A percentile compares a stretch with the other conserved stretches of the same genome.
These are phyloP conservation scores for Callimorpha dominula DNA, from an alignment of 2,888 invertebrate species.

Conservation along the genomic window DNA sequence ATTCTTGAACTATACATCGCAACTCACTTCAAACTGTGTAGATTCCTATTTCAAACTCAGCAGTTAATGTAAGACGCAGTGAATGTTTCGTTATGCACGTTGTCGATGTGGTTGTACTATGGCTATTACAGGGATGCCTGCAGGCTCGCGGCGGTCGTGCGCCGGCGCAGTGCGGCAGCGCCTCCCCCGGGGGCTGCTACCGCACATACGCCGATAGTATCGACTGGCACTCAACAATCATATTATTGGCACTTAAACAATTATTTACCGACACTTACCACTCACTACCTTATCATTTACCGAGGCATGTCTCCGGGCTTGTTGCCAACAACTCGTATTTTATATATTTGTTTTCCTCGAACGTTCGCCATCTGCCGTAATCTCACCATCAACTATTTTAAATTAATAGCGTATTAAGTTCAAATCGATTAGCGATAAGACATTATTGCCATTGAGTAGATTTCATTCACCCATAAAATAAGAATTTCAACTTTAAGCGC, in stretches of 20 bases:
- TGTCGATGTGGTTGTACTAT: slow-evolving; percentile 34
- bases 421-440: slow-evolving; percentile 49
- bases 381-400: slow-evolving; percentile 31
- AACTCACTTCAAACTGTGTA: slow-evolving; percentile 21
- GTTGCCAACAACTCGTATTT: slow-evolving; percentile 8
- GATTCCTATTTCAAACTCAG: not conserved
- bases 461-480: slow-evolving; percentile 50
- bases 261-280: slow-evolving; percentile 45
- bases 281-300: slow-evolving; percentile 9
- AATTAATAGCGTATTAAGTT: slow-evolving; percentile 47
- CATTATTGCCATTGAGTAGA: slow-evolving; percentile 37
- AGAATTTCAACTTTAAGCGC: slow-evolving; percentile 44
- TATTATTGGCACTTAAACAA: slow-evolving; percentile 54
- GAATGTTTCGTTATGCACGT: not conserved
- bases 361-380: slow-evolving; percentile 14
- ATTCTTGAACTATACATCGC: slow-evolving; percentile 51
- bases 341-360: slow-evolving; percentile 37
- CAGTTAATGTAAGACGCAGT: slow-evolving; percentile 50
- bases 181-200: slow-evolving; percentile 74
- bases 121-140: slow-evolving; percentile 68
- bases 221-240: slow-evolving; percentile 52
- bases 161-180: slow-evolving; percentile 33
- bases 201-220: slow-evolving; percentile 65
- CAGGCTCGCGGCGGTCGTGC: slow-evolving; percentile 44
- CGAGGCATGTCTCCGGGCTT: slow-evolving; percentile 37